phyloP scores from a whole-genome alignment of 2,888 invertebrate genomes.

The Cordylochernes scorpioides region DNA sequence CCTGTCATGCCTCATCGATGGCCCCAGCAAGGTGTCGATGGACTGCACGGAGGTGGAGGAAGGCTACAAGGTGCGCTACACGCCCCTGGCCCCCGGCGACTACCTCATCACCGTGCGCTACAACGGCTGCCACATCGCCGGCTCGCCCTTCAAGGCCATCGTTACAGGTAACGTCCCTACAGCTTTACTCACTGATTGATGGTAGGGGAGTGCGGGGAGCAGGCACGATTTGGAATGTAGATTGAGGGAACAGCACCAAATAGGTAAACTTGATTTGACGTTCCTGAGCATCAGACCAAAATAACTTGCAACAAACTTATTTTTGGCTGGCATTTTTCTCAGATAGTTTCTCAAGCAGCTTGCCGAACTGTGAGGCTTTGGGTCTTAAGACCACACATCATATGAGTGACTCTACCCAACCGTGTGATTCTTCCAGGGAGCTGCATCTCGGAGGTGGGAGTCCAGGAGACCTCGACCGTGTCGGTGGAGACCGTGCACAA shows the following conservation, averaged over 20 bases:
- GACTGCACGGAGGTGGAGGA: constrained; percentile 79
- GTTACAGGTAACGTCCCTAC: constrained; percentile 22
- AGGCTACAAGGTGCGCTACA: constrained; percentile 90
- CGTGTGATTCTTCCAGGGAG: constrained; percentile 37
- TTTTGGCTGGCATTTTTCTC: too few species aligned
- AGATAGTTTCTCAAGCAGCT: too few species aligned
- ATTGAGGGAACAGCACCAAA: too few species aligned
- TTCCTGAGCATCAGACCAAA: too few species aligned
- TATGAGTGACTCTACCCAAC: too few species aligned
- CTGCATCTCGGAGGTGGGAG: constrained; percentile 62
- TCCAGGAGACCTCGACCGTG: constrained; percentile 73
- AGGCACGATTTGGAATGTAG: too few species aligned
- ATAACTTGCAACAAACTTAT: too few species aligned
- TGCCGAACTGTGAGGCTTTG: too few species aligned
- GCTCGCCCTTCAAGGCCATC: constrained; percentile 72
- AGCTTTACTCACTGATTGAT: too few species aligned
- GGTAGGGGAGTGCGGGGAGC: too few species aligned
- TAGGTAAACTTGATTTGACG: too few species aligned
- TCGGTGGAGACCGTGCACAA: constrained; percentile 77
- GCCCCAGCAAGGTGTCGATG: constrained; percentile 74
- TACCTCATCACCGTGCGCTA: constrained; percentile 89
- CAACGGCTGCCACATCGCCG: constrained; percentile 81
- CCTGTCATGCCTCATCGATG: constrained; percentile 78
- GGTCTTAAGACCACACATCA: too few species aligned
- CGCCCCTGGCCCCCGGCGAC: constrained; percentile 84